Base-by-base conservation (phyloP, 2,888 invertebrate species). In the Sabatieria punctata region DNA sequence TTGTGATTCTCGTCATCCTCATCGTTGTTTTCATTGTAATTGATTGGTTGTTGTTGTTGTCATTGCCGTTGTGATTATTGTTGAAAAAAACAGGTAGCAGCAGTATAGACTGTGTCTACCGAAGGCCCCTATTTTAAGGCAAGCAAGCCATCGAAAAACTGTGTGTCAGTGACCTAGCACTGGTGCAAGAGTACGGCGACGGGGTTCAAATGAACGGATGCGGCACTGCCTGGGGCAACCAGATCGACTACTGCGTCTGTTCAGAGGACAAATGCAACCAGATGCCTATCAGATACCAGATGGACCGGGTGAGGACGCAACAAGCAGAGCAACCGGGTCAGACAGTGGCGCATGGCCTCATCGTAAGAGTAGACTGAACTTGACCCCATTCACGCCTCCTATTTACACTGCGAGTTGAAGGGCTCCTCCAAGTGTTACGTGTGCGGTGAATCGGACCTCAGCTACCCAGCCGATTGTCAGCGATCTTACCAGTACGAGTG, bases 81-180 rank as follows among this genome's bases (percentile, higher is more conserved):
- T n/a, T n/a, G n/a, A n/a, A n/a, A n/a, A n/a, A n/a, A n/a, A n/a
- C n/a, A n/a, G n/a, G n/a, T n/a, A n/a, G n/a, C n/a, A n/a, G n/a
- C n/a, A n/a, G n/a, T n/a, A n/a, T n/a, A n/a, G n/a, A n/a, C n/a
- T n/a, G n/a, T n/a, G n/a, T n/a, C n/a, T n/a, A n/a, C n/a, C n/a
- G n/a, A n/a, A n/a, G n/a, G n/a, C n/a, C n/a, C n/a, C n/a, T n/a
- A 19, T 21, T 51, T 50, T 19, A 49, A 59, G 59, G 56, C 8
- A 47, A 54, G 48, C 51, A 52, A 35, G 57, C 55, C 11, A 49
- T 60, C 30, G 60, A 60, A 42, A 61, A 61, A 48, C 54, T 55
- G 55, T 61, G 61, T 44, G 55, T 56, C 13, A 50, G 55, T 1
- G 54, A 57, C 24, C 53, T 51, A 36, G 52, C 54, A 11, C 50